These are phyloP conservation scores for Astatotilapia flaviijosephi DNA, from an alignment of 2,113 vertebrate genomes.

Conservation along the genomic window DNA sequence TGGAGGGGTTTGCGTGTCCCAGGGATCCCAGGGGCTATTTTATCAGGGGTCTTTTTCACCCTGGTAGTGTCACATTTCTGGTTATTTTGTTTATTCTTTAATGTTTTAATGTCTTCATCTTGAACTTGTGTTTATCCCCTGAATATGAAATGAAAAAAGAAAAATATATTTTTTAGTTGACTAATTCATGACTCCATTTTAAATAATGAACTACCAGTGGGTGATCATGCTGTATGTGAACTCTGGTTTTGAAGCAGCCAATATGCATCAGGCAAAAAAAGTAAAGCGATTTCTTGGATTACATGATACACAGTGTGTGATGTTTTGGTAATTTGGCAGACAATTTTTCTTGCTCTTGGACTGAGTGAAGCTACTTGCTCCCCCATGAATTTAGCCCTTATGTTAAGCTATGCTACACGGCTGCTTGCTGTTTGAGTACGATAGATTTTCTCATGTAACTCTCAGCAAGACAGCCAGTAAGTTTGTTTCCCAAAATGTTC, in stretches of 20 bases:
- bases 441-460: neutral
- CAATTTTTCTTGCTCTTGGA: neutral
- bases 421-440: neutral
- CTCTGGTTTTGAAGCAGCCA: neutral
- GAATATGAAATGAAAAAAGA: neutral
- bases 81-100: neutral
- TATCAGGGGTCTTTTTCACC: neutral
- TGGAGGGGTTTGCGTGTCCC: neutral
- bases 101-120: neutral
- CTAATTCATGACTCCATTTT: neutral
- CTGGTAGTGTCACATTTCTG: neutral
- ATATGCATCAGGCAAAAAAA: neutral
- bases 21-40: neutral
- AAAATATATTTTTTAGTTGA: neutral
- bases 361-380: neutral
- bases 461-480: neutral
- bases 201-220: neutral
- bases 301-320: neutral
- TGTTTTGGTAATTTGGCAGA: neutral
- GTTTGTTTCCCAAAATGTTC: neutral
- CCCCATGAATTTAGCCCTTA: neutral
- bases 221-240: neutral
- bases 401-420: neutral
- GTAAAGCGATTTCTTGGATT: neutral
- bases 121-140: neutral